Conservation (phyloP, 1,140 invertebrate species). For the Octopus sinensis region DNA sequence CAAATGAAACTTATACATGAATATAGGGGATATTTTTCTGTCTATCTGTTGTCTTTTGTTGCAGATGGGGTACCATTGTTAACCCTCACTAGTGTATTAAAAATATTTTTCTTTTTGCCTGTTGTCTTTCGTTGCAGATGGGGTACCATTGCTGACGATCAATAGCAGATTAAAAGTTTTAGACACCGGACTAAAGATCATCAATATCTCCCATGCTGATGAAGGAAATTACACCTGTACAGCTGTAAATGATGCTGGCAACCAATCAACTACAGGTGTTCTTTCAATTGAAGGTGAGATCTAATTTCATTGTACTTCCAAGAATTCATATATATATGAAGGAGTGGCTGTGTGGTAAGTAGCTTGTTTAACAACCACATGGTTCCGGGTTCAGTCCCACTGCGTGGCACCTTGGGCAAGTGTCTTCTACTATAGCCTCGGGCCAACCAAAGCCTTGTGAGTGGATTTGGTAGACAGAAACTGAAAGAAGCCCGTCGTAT, state of each 20-base stretch:
- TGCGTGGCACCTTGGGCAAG: too few relatives aligned
- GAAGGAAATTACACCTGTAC: slow-evolving; percentile 36
- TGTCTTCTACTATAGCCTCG: too few relatives aligned
- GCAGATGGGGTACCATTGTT: slow-evolving; percentile 7
- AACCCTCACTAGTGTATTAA: too few relatives aligned
- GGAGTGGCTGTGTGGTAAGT: too few relatives aligned
- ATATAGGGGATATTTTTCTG: neutral
- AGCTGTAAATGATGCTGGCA: slow-evolving; percentile 26
- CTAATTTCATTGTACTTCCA: neutral
- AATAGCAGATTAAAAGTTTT: slow-evolving; percentile 24
- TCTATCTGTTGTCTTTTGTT: neutral
- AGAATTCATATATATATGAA: too few relatives aligned
- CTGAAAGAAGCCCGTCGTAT: too few relatives aligned
- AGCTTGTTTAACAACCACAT: too few relatives aligned
- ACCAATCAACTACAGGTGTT: slow-evolving; percentile 10
- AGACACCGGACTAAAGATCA: slow-evolving; percentile 30
- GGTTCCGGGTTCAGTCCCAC: too few relatives aligned
- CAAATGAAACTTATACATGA: too few relatives aligned
- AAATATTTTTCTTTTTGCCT: neutral
- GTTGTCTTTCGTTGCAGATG: neutral
- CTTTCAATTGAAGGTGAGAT: slow-evolving; percentile 28
- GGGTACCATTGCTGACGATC: slow-evolving; percentile 13
- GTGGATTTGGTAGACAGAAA: too few relatives aligned
- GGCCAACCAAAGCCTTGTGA: too few relatives aligned
- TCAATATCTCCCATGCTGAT: slow-evolving; percentile 27